These are phyloP conservation scores for Paramormyrops kingsleyae DNA, from an alignment of 2,113 vertebrate genomes.

Conservation along the genomic window DNA sequence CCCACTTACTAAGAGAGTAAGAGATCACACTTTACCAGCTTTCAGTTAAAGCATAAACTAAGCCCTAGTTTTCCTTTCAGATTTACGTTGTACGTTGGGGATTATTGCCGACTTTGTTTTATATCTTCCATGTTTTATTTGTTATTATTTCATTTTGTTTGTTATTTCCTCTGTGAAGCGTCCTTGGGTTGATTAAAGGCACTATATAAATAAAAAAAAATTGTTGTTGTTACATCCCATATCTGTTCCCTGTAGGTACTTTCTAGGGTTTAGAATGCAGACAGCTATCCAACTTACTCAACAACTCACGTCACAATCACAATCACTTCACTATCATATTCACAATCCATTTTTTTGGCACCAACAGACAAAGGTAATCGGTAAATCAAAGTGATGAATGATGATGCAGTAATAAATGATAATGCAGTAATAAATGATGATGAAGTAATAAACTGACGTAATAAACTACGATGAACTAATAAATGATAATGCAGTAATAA, in stretches of 20 bases:
- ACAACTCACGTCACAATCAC: conserved; percentile 24
- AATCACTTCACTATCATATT: conserved; percentile 21
- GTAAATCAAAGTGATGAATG: too few species aligned
- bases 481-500: too few species aligned
- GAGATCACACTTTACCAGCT: neutral
- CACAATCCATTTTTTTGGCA: conserved; percentile 21
- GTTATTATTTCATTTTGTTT: conserved; percentile 19
- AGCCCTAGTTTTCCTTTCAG: neutral
- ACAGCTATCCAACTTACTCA: conserved; percentile 23
- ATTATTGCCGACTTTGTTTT: conserved; percentile 11
- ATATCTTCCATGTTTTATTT: neutral
- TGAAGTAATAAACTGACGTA: too few species aligned
- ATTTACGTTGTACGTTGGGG: neutral
- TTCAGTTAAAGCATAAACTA: neutral
- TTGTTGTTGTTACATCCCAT: neutral
- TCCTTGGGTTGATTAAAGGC: neutral
- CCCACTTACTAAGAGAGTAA: neutral
- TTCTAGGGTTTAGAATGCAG: conserved; percentile 25
- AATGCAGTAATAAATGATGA: too few species aligned
- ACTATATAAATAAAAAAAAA: neutral
- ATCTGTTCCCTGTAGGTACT: conserved; percentile 16
- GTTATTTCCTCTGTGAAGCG: neutral
- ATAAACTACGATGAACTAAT: too few species aligned
- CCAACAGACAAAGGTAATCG: neutral
- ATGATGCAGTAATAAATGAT: too few species aligned